Evolutionary conservation across 2,888 invertebrate species (phyloP), one percentile per base, ranked within the genome.

Genomic region (Eupsilia transversa): DNA sequence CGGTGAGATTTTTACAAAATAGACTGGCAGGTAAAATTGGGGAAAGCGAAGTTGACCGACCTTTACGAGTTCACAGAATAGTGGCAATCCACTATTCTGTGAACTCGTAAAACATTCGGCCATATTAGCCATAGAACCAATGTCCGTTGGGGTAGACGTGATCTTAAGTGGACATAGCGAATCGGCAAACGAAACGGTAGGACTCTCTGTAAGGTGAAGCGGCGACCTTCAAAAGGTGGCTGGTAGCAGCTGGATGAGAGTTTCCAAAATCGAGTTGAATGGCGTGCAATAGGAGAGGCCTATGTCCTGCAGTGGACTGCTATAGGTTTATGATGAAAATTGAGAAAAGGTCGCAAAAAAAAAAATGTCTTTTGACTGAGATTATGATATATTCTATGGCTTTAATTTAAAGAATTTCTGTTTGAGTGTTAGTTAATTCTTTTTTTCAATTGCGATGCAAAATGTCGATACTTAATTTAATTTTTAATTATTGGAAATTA

Each of bases 71-170:
- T 2, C 30, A 41, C 10, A 20, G 6, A 61, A 27, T 27, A 43
- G 2, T 10, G 20, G 7, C 38, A 7, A 2, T 7, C 1, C 3
- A 0, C n/a, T n/a, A n/a, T n/a, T n/a, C n/a, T n/a, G n/a, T n/a
- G n/a, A n/a, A n/a, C n/a, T n/a, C n/a, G n/a, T n/a, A n/a, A n/a
- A n/a, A n/a, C n/a, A n/a, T n/a, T 20, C 14, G 23, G 23, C 43
- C 20, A 23, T 30, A 43, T 43, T 43, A 30, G 46, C 46, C 23
- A 30, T 33, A 46, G 30, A 30, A 33, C 0, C 5, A 17, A 65
- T 65, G 33, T 30, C n/a, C 49, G 17, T n/a, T 23, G 30, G 17
- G 6, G 9, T 30, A 33, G 3, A 64, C 23, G 33, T 33, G n/a
- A 10, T 64, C 46, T 33, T 33, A 1, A 33, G 5, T 43, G 61